Base-by-base conservation (phyloP, 1,140 invertebrate genomes). In the Oedothorax gibbosus region DNA sequence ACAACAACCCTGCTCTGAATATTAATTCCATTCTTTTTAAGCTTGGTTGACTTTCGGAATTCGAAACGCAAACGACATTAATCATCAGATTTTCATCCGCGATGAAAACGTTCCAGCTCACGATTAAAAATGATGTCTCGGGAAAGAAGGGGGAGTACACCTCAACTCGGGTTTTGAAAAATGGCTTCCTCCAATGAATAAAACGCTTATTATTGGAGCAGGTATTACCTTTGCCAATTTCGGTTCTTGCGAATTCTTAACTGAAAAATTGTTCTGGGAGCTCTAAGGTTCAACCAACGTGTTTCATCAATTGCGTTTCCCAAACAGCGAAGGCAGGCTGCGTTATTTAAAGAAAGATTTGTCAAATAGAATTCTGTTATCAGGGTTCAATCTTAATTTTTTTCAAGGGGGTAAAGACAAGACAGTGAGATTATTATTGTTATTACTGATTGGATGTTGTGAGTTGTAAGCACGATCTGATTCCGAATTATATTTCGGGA, bases 171-270 rank as follows among this genome's bases (percentile, higher is more conserved):
- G 35, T 35, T 35, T 35, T 35, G 35, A 35, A 35, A 35, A 35
- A 35, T 60, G 14, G 68, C 68, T 53, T 21, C 75, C 57, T 64
- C 60, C 57, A 77, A 77, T 50, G 51, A 77, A 60, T 50, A 77
- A 77, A 77, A 62, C 49, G 35, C 75, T 62, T 77, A 64, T 77
- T 77, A 77, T 77, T 77, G 57, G 57, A 21, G 75, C 21, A 21
- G 49, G 35, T 35, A 35, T 2, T 66, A 12, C 49, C 75, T 49
- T 77, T 77, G 75, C 60, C 75, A 65, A n/a, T 64, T 21, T 64
- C 75, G 62, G 62, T 77, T 77, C 75, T 77, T 60, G 62, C 57
- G 49, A 71, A 71, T 71, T 71, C 68, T 18, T 60, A 18, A 64
- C 20, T 62, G 51, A 75, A 77, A 50, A 49, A 77, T 77, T 60